These are phyloP conservation scores for Rhabdophis nuchalis DNA, from an alignment of 2,797 vertebrate genomes.

Conservation along the genomic window DNA sequence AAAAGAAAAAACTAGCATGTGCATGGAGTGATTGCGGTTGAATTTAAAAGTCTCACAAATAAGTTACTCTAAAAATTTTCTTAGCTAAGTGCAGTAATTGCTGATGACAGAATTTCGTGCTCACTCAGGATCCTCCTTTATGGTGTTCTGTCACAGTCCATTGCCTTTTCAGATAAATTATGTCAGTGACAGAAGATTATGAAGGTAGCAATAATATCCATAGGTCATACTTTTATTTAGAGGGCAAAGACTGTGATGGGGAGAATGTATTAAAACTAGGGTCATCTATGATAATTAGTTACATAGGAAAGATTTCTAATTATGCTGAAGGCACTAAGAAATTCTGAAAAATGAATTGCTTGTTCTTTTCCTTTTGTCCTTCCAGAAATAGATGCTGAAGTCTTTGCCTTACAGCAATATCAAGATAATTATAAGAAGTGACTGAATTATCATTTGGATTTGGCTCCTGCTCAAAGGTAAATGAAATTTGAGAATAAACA, in stretches of 20 bases:
- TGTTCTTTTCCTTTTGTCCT: constrained; percentile 7
- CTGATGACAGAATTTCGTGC: constrained; percentile 41
- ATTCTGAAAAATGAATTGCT: background rate
- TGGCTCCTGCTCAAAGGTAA: background rate
- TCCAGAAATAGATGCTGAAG: background rate
- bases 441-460: background rate
- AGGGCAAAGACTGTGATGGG: constrained; percentile 30
- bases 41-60: no score
- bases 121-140: constrained; percentile 20
- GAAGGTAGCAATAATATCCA: constrained; percentile 28
- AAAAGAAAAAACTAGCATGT: no score
- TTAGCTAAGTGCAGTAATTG: constrained; percentile 32
- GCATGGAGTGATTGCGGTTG: no score
- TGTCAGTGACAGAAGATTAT: constrained; percentile 14
- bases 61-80: constrained; percentile 27
- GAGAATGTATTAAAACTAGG: constrained; percentile 47
- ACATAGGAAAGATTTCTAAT: constrained; percentile 35
- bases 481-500: background rate
- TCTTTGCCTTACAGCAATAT: background rate
- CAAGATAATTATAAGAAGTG: background rate
- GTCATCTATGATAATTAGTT: constrained; percentile 33
- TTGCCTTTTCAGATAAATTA: constrained; percentile 13
- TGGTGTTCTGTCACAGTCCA: constrained; percentile 4
- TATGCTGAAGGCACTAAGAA: background rate
- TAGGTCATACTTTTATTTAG: constrained; percentile 37